A percentile compares a stretch with the other conserved stretches of the same genome.
Conservation (phyloP, 2,797 vertebrate species). For the Menidia menidia region DNA sequence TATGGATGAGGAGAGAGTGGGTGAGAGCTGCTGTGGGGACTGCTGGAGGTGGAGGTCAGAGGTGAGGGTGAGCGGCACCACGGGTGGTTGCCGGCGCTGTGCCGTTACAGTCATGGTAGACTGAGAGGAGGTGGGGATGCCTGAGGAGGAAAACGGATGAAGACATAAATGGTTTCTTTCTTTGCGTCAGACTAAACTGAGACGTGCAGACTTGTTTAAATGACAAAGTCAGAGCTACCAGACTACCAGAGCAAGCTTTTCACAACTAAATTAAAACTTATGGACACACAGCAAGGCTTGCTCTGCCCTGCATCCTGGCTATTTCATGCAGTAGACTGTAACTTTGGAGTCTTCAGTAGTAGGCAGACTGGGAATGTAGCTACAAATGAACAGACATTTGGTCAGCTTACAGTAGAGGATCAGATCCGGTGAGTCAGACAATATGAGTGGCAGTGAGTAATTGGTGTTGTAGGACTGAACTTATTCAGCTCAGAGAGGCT, state of each 20-base stretch:
- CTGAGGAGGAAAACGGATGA: constrained; percentile 63
- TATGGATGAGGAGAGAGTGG: constrained; percentile 89
- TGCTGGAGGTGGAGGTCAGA: constrained; percentile 88
- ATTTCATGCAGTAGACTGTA: too few species aligned
- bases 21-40: constrained; percentile 87
- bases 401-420: not conserved
- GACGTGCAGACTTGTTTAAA: not conserved
- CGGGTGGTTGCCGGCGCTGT: constrained; percentile 84
- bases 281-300: too few species aligned
- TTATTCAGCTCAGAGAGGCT: constrained; percentile 1
- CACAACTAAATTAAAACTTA: too few species aligned
- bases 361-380: not conserved
- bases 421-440: constrained; percentile 1
- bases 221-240: too few species aligned
- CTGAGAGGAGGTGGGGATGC: constrained; percentile 85
- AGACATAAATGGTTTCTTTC: not conserved
- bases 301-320: too few species aligned
- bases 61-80: constrained; percentile 88
- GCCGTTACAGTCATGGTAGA: constrained; percentile 81
- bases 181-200: not conserved
- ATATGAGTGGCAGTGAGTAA: constrained; percentile 1
- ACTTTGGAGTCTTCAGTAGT: too few species aligned
- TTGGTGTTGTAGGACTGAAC: constrained; percentile 7
- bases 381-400: not conserved
- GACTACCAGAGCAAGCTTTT: too few species aligned